Conservation (phyloP, 2,113 vertebrate species). For the Gobius niger region DNA sequence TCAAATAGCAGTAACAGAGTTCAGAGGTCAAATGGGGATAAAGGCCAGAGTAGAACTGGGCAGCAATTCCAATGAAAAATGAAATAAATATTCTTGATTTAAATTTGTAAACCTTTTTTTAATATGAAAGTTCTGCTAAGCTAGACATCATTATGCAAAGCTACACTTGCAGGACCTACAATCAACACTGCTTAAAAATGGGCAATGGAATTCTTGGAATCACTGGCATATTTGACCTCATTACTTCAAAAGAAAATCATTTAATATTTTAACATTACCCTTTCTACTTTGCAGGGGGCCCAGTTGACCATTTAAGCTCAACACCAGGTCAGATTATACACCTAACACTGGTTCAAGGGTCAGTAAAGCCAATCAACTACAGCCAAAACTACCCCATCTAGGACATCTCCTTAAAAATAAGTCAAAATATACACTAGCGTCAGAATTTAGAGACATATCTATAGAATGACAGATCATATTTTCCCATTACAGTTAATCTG, state of each 20-base stretch:
- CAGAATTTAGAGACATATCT: conserved; percentile 13
- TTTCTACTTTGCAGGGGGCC: too few relatives aligned
- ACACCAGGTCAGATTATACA: conserved; percentile 28
- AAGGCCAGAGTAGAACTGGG: conserved; percentile 52
- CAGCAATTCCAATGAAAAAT: conserved; percentile 68
- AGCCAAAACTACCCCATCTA: conserved; percentile 30
- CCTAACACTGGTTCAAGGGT: conserved; percentile 49
- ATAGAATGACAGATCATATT: conserved; percentile 16
- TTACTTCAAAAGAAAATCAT: background rate
- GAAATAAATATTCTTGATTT: conserved; percentile 48
- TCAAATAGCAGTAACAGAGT: conserved; percentile 79
- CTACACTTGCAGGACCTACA: conserved; percentile 37
- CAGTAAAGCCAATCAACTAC: conserved; percentile 50
- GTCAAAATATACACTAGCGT: conserved; percentile 18
- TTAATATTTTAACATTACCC: background rate
- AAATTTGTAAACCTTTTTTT: conserved; percentile 35
- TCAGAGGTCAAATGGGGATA: conserved; percentile 69
- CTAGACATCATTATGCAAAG: conserved; percentile 35
- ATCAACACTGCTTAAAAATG: conserved; percentile 26
- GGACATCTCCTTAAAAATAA: conserved; percentile 22
- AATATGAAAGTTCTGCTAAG: conserved; percentile 33
- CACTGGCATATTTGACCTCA: background rate
- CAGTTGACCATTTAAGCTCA: background rate
- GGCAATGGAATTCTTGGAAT: conserved; percentile 6
- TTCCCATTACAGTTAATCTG: conserved; percentile 41